Base-by-base conservation (phyloP, 2,888 invertebrate genomes). In the Spicauda simplicius region DNA sequence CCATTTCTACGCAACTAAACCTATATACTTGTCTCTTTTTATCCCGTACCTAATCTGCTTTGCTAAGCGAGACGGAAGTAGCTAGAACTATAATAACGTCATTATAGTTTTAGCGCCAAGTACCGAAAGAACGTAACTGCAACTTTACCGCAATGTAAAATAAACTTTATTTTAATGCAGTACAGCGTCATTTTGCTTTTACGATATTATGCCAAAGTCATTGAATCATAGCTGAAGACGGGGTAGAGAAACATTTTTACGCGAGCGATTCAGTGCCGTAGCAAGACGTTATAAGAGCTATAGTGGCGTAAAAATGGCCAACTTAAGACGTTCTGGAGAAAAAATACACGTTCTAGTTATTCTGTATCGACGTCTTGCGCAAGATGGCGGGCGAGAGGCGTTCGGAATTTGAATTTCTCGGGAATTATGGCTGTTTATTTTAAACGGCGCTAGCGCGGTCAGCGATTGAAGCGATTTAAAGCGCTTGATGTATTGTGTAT, bases 361-460 rank as follows among this genome's bases (percentile, higher is more conserved):
- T 91, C 90, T 88, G 86, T 89, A 90, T 90, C 88, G 91, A 88
- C 91, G 91, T 92, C 92, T 92, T 91, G 86, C 85, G 82, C 92
- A 92, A 92, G 89, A 92, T 92, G 92, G 92, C 91, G 91, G 87
- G 77, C 80, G 76, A 84, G 83, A 84, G 88, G 91, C 89, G 90
- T 90, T 90, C 86, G 86, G 82, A 90, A 89, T 91, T 92, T 85
- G 86, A 91, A 91, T 90, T 90, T 90, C 91, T 91, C 90, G 72
- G 85, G 90, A 90, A 90, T 90, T 50, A 88, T 85, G 87, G 90
- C 85, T 87, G 83, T 82, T 80, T 81, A 80, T 82, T 83, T 78
- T 76, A 76, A 77, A 74, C 78, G 78, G 77, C 71, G 77, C 70
- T 71, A 64, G 71, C 56, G 53, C 55, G 37, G 45, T 41, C 60